These are phyloP conservation scores for Epinephelus cyanopodus DNA, from an alignment of 2,113 vertebrate species.

Conservation along the genomic window DNA sequence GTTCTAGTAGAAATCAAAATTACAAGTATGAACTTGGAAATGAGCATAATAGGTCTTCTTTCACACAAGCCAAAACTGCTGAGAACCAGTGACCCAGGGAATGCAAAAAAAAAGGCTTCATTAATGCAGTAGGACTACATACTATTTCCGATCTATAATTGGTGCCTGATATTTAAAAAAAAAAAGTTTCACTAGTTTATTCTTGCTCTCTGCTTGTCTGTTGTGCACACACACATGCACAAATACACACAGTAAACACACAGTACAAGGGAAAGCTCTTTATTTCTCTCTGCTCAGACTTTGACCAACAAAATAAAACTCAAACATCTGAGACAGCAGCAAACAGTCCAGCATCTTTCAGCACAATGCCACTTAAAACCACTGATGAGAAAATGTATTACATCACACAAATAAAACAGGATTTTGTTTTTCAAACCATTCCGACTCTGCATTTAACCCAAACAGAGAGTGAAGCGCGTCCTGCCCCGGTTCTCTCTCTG, in stretches of 20 bases:
- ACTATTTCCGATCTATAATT: neutral
- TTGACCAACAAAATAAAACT: constrained; percentile 31
- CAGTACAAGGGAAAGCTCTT: constrained; percentile 53
- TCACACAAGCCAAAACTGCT: neutral
- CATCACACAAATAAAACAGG: constrained; percentile 41
- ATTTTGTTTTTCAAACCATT: constrained; percentile 35
- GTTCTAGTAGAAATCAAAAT: no score
- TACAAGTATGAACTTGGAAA: no score
- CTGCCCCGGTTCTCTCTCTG: constrained; percentile 33
- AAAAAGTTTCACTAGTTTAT: neutral
- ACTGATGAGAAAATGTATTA: constrained; percentile 43
- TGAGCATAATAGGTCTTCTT: no score
- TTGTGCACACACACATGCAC: neutral
- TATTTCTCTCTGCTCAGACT: constrained; percentile 62
- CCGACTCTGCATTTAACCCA: constrained; percentile 38
- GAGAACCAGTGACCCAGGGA: neutral
- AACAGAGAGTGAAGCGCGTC: constrained; percentile 22
- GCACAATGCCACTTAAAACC: constrained; percentile 21
- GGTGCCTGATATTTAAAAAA: neutral
- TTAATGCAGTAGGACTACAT: neutral
- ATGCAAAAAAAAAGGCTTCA: neutral
- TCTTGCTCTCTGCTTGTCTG: neutral
- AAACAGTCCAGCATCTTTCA: constrained; percentile 69
- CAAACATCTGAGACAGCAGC: constrained; percentile 40
- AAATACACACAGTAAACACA: constrained; percentile 3